Evolutionary conservation across 2,113 vertebrate genomes (phyloP), one percentile per base, ranked within the genome.

Genomic region (Pteropus alecto): DNA sequence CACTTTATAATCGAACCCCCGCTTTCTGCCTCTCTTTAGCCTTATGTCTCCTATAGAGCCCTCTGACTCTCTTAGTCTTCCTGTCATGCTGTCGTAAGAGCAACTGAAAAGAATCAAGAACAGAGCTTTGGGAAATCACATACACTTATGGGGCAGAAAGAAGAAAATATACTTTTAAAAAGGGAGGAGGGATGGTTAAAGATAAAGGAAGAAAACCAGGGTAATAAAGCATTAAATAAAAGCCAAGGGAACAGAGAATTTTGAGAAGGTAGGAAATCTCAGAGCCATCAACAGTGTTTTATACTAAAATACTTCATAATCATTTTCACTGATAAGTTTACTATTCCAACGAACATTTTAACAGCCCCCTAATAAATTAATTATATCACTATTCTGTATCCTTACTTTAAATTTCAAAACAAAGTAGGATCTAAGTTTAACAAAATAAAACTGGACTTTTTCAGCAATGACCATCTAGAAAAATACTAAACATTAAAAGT

Each of bases 101-200:
- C 35, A 95, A 87, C 51, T 61, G 22, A 82, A 97, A 94, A 84
- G 68, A 96, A 87, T 12, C 43, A 97, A 97, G 70, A 86, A 92
- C 18, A 96, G 71, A 96, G n/a, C 43, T 94, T 87, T 92, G 38
- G 76, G 78, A 63, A 90, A 54, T 94, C 46, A 76, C 63, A 93
- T 79, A 96, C 87, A 97, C 76, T 97, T 97, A 97, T 18, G 96
- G 92, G 94, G 43, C 96, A 97, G 95, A 97, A 98, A 97, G 96
- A 97, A 97, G 93, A 97, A 96, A 96, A 95, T 61, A 70, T 86
- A 94, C 12, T 94, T 65, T 56, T n/a, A 65, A 90, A 90, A 71
- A 61, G 22, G 28, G 51, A 43, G 46, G 58, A 93, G 54, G n/a
- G 70, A n/a, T 76, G 26, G 46, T 92, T 93, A 95, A 96, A 96